Percentiles rank a stretch among this genome's conserved stretches.
These are phyloP conservation scores for Leucopsar rothschildi DNA, from an alignment of 2,113 vertebrate species.

Conservation along the genomic window DNA sequence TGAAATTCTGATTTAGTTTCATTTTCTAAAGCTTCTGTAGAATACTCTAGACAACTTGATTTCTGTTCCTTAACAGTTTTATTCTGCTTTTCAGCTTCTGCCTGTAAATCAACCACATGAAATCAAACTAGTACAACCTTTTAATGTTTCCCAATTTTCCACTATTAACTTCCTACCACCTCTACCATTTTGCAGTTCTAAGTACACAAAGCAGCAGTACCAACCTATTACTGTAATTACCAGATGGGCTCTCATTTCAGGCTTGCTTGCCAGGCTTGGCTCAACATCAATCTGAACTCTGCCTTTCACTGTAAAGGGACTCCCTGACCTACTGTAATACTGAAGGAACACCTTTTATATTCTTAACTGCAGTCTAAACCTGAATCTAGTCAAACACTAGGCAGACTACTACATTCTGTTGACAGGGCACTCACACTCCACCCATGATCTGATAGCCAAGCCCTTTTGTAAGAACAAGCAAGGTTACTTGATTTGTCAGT, in stretches of 20 bases:
- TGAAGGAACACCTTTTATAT: not conserved
- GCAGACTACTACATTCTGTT: not conserved
- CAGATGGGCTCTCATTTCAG: conserved; percentile 5
- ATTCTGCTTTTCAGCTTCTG: not conserved
- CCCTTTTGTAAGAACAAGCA: not conserved
- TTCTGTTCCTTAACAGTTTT: not conserved
- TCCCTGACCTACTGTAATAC: not conserved
- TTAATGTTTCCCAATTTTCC: not conserved
- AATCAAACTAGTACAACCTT: not conserved
- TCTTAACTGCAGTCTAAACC: not conserved
- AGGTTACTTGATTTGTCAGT: not conserved
- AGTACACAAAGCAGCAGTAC: not conserved
- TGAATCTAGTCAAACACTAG: not conserved
- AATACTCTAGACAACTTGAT: not conserved
- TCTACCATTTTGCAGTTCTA: not conserved
- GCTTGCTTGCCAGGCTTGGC: conserved; percentile 1
- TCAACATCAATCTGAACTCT: not conserved
- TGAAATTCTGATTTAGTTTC: not conserved
- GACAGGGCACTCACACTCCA: not conserved
- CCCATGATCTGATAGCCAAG: not conserved
- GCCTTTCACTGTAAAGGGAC: not conserved
- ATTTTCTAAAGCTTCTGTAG: not conserved
- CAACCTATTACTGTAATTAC: not conserved
- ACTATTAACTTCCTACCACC: not conserved
- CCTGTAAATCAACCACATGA: not conserved